Evolutionary conservation across 2,113 vertebrate genomes (phyloP), one percentile per base, ranked within the genome.

Genomic region (Recurvirostra avosetta): DNA sequence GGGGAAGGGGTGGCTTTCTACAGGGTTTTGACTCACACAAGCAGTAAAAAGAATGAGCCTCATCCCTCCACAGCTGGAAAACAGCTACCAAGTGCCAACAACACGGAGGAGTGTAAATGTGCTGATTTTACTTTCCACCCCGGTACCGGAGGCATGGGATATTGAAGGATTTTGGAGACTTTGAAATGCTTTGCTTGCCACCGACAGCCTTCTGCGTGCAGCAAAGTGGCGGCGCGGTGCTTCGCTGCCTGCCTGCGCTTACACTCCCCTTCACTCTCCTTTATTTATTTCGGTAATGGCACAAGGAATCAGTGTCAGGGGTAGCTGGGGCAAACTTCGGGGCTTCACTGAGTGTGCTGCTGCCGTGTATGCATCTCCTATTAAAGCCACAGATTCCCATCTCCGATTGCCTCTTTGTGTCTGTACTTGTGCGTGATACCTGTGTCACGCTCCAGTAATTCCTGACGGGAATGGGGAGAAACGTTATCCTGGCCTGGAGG

Each of bases 361-460:
- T 40, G 30, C 66, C 2, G 9, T 67, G 63, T 59, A 20, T 4
- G 38, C 61, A 32, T 86, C 91, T 59, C 82, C 30, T 67, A 94
- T 95, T 95, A 94, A 97, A 97, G 70, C 43, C 77, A 20, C 25
- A 94, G 94, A 96, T 96, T 90, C 93, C 72, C 90, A 96, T 96
- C 92, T 95, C 70, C 2, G n/a, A 92, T 88, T 62, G 75, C 72
- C 79, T 96, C 83, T 94, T 83, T 88, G 92, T 96, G 95, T 87
- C 92, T 92, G 76, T 89, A 4, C 83, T 89, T 12, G 43, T 56
- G n/a, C 7, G 61, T 5, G 83, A 95, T 92, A 92, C 91, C 79
- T 81, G 94, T 27, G 86, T 97, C 91, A 89, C 5, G 50, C 88
- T 93, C 77, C 88, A 21, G 50, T 29, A 67, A 63, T 43, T 92